Evolutionary conservation across 37 sponge, comb jelly and placozoan species (phyloP).

Genomic region (Beroe ovata): DNA sequence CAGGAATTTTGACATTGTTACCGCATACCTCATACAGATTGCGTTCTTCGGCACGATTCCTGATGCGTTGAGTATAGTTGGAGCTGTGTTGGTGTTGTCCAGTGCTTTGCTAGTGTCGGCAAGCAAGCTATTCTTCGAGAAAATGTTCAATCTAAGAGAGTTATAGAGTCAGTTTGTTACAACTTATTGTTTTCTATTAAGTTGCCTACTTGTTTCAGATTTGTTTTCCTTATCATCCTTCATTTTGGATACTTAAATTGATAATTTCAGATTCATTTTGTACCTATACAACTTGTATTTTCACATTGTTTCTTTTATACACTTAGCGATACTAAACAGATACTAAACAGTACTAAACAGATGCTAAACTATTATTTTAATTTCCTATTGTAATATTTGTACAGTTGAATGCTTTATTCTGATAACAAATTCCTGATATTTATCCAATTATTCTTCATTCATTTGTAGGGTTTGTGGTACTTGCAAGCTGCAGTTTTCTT

Average conservation of each 20-base stretch:
- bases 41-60: neutral
- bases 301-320: no score
- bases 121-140: constrained; percentile 5
- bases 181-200: neutral
- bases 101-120: neutral
- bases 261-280: neutral
- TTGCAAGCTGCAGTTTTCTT: no score
- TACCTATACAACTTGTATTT: no score
- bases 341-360: no score
- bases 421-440: no score
- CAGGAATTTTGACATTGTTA: constrained; percentile 26
- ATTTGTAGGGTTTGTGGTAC: no score
- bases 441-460: no score
- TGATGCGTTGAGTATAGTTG: constrained; percentile 3
- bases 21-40: constrained; percentile 15
- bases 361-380: no score
- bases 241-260: neutral
- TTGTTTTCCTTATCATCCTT: neutral
- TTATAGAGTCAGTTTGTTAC: neutral
- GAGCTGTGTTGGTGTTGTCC: neutral
- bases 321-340: no score
- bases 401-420: no score
- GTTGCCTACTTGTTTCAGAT: neutral
- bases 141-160: neutral
- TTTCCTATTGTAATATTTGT: no score